These are phyloP conservation scores for Oncorhynchus gorbuscha DNA, from an alignment of 2,113 vertebrate genomes.

Conservation along the genomic window DNA sequence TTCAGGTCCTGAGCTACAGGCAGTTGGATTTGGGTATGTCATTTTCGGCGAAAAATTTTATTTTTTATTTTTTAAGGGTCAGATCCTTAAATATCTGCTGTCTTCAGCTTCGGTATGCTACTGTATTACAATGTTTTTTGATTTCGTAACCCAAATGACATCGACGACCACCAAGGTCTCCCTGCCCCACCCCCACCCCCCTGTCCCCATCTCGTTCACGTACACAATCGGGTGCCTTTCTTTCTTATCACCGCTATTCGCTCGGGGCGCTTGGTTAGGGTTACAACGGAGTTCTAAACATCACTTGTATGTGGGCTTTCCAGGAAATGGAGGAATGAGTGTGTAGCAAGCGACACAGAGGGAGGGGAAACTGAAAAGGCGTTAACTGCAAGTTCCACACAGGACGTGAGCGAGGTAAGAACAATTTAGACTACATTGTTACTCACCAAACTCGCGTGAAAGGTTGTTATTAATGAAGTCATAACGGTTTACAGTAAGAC, in stretches of 20 bases:
- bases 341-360: not conserved
- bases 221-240: not conserved
- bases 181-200: no score
- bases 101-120: no score
- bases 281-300: not conserved
- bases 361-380: conserved; percentile 38
- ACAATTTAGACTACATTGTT: not conserved
- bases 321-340: conserved; percentile 55
- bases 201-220: no score
- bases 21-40: no score
- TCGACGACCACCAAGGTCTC: no score
- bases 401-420: not conserved
- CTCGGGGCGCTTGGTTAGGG: not conserved
- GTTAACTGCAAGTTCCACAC: not conserved
- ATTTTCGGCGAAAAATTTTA: no score
- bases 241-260: not conserved
- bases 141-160: no score
- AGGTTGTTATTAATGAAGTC: not conserved
- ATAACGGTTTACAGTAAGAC: not conserved
- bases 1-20: no score
- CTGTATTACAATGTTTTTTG: no score
- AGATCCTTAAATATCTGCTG: no score
- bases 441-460: not conserved
- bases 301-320: not conserved
- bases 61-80: no score